Evolutionary conservation across 2,113 vertebrate species (phyloP), one percentile per base, ranked within the genome.

Genomic region (Ptilorrhoa leucosticta): DNA sequence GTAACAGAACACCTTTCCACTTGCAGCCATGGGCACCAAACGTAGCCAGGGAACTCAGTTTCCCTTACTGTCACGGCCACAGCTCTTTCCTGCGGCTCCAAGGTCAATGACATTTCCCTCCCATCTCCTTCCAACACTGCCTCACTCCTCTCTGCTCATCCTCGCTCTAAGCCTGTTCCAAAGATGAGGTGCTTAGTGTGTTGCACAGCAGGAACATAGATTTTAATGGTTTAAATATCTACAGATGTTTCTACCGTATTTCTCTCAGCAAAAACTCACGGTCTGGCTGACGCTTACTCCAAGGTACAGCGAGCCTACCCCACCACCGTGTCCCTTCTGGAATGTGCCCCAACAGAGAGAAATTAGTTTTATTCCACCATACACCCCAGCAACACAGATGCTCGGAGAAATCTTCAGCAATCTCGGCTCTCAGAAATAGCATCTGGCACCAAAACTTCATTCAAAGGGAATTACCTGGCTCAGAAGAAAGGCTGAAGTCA

Each of bases 281-380:
- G 23, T 35, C 66, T 54, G 60, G 22, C 31, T 53, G 69, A 33
- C 13, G 0, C 7, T 45, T 15, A 7, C 35, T 78, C n/a, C 28
- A 5, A 53, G 17, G 6, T 11, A 33, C 1, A 6, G 33, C 0
- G 1, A 47, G 61, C 15, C 39, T 31, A 16, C 20, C 39, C 54
- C 45, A 83, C 30, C 37, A 23, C 40, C 6, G 15, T 58, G 33
- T 33, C 48, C 75, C 47, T 70, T 45, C 39, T 93, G 82, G 42
- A 50, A 57, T 0, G 0, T 20, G 33, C 13, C 23, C 26, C 65
- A 75, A 35, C 1, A 3, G 51, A 47, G 8, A 21, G 24, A 53
- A 65, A 45, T 73, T 24, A 5, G 7, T 53, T 90, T 54, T 51
- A 15, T 69, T 69, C 63, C 40, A 66, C 63, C 45, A 6, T 2